phyloP scores from a whole-genome alignment of 2,113 vertebrate species.

The Chinchilla lanigera region DNA sequence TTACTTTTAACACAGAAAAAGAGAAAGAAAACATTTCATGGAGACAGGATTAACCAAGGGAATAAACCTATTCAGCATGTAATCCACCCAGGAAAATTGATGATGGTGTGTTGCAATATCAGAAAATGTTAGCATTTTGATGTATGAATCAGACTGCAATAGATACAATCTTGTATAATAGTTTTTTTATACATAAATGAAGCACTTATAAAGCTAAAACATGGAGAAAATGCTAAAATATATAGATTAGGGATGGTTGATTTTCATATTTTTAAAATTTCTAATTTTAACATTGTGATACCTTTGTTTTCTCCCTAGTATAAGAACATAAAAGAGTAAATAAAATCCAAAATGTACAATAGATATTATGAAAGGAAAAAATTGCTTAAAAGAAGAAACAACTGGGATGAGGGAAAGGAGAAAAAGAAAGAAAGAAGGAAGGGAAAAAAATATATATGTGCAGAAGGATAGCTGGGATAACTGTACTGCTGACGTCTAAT shows the following conservation, averaged over 20 bases:
- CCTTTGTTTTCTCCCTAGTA: not conserved
- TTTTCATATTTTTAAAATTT: not conserved
- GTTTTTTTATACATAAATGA: not conserved
- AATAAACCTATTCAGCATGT: not conserved
- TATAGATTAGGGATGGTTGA: not conserved
- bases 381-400: no score
- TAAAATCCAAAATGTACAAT: no score
- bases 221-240: not conserved
- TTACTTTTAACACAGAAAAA: constrained; percentile 1
- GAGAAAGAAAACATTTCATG: not conserved
- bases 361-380: no score
- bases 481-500: no score
- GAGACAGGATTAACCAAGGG: not conserved
- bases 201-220: not conserved
- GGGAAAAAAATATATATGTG: no score
- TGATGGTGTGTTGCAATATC: not conserved
- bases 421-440: no score
- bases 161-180: not conserved
- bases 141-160: not conserved
- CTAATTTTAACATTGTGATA: not conserved
- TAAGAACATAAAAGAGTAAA: no score
- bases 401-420: no score
- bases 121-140: not conserved
- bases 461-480: no score
- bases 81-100: not conserved